Evolutionary conservation across 2,797 vertebrate genomes (phyloP), one percentile per base, ranked within the genome.

Genomic region (Sandelia bainsii): DNA sequence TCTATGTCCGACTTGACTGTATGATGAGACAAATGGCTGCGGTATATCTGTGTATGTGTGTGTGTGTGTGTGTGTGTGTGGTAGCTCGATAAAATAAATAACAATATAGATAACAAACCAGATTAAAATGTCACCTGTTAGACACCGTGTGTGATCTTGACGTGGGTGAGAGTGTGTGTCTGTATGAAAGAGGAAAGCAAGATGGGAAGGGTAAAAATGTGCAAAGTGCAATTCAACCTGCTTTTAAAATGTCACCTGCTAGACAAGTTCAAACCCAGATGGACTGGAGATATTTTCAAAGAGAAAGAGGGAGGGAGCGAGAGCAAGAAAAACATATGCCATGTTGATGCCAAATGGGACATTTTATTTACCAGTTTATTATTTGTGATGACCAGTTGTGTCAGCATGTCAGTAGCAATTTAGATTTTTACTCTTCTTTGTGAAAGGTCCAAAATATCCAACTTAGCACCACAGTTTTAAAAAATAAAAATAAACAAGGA

Each of bases 241-340:
- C 74, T 75, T 82, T 88, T 61, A 40, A 88, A 81, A 88, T 80
- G 66, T 80, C 81, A 87, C 73, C 63, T 63, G 60, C 54, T 9
- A 22, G 60, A 63, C 76, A 54, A 62, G 78, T 83, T 81, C 44
- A 73, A 79, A 82, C 80, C 40, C 25, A 50, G 53, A 75, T 34
- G 51, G 80, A 37, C 19, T 9, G 27, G 27, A 61, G 62, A 57
- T 67, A 66, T 80, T 81, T 66, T 52, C 45, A 71, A 19, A 67
- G 32, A 58, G 22, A 42, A 56, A 60, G 48, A 51, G 49, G 17
- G 25, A 49, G 13, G 37, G 53, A 58, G 46, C 20, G n/a, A 45
- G 46, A 40, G 11, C 44, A 37, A 42, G 1, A 40, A 12, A 59
- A 13, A 48, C 53, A 51, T 20, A 22, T 56, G 27, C 22, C 3